Base-by-base conservation (phyloP, 1,140 invertebrate species). In the Manduca sexta region DNA sequence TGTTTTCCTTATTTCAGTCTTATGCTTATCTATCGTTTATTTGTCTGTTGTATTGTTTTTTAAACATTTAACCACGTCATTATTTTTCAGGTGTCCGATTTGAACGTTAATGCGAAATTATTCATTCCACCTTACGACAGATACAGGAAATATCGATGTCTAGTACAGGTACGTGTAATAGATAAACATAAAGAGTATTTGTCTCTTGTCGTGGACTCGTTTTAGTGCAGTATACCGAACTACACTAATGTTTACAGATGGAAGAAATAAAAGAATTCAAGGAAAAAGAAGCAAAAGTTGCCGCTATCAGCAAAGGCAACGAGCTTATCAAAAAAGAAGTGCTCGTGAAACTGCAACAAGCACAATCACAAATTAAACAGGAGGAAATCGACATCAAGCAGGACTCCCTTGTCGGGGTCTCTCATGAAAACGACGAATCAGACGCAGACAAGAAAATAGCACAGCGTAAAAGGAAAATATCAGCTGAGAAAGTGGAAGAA, bases 91-190 rank as follows among this genome's bases (percentile, higher is more conserved):
- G 64, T 65, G 31, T 74, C 70, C 26, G 59, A 50, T 11, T 54
- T 74, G 42, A 72, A 74, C 45, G 70, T 57, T 8, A 65, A 75
- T 18, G 66, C 72, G 3, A 61, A 72, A 50, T 30, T 66, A 14
- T 80, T 74, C 45, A 64, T 80, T 49, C 72, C 76, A 13, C 76
- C 76, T 4, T 77, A 69, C 50, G 62, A 72, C 31, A 63, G 76
- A 48, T 80, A 77, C 57, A 70, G 56, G 44, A 72, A 69, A 41
- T 80, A 77, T 45, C 64, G 76, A 7, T 49, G 56, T 5, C 35
- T 80, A 26, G 70, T 65, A 15, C 70, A 75, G 72, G 76, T 80
- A 59, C 21, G 21, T 26, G 8, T 8, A 3, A 26, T 26, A 3
- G 21, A 26, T 26, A 5, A 26, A n/a, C n/a, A n/a, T n/a, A n/a